Conservation (phyloP, 1,140 invertebrate species). For the Globodera ellingtonae region DNA sequence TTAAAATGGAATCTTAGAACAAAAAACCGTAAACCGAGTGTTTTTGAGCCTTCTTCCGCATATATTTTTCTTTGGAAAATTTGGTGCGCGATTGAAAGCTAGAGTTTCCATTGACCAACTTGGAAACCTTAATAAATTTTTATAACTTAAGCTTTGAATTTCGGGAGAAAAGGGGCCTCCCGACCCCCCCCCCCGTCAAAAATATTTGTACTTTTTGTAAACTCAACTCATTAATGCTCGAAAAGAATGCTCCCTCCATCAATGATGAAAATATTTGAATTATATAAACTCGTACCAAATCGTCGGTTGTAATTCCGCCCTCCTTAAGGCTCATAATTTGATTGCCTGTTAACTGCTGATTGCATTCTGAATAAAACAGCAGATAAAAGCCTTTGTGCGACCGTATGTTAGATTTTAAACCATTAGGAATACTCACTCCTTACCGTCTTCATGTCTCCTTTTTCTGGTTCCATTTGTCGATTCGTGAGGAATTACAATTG, state of each 20-base stretch:
- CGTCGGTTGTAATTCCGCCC: neutral
- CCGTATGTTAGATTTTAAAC: neutral
- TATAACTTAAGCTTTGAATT: too few relatives aligned
- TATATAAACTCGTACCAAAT: slow-evolving; percentile 18
- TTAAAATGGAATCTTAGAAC: neutral
- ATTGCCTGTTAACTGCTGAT: slow-evolving; percentile 18
- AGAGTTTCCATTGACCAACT: slow-evolving; percentile 38
- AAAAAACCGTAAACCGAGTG: slow-evolving; percentile 27
- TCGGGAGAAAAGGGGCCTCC: too few relatives aligned
- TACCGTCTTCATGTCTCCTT: neutral
- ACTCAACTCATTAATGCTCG: too few relatives aligned
- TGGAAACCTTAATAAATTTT: slow-evolving; percentile 33
- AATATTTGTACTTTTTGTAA: slow-evolving; percentile 1
- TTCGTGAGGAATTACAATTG: neutral
- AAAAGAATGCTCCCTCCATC: neutral
- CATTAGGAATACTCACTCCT: neutral
- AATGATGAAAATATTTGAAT: slow-evolving; percentile 15
- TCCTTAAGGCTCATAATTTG: slow-evolving; percentile 13
- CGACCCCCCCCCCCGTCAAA: neutral
- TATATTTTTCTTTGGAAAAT: slow-evolving; percentile 42
- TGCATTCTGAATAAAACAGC: slow-evolving; percentile 1
- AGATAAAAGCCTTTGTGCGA: neutral
- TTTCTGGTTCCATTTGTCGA: neutral
- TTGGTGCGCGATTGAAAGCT: slow-evolving; percentile 34
- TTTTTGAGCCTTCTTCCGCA: slow-evolving; percentile 41